phyloP scores from a whole-genome alignment of 2,797 vertebrate genomes.

The Loris lydekkerianus region DNA sequence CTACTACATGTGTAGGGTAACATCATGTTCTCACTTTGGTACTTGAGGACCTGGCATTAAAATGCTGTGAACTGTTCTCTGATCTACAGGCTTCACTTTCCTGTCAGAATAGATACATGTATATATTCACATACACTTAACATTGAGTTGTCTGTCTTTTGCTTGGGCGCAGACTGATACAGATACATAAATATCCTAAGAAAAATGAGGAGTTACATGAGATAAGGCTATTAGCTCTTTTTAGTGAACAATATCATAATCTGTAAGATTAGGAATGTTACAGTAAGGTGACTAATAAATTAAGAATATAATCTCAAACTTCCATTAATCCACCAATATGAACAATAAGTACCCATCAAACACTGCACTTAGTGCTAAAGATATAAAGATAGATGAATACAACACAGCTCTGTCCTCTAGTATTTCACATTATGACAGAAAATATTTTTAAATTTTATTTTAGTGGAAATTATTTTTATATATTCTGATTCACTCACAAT shows the following conservation, averaged over 20 bases:
- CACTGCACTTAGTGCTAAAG: background rate
- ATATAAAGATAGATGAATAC: background rate
- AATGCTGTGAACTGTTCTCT: slow-evolving; percentile 2
- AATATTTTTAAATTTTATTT: background rate
- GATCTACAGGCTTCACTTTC: background rate
- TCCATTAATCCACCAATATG: background rate
- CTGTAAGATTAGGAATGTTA: background rate
- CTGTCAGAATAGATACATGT: background rate
- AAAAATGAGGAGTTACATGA: background rate
- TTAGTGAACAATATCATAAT: background rate
- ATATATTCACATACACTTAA: background rate
- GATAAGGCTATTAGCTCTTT: background rate
- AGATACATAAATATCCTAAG: background rate
- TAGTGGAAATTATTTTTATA: background rate
- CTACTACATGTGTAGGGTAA: background rate
- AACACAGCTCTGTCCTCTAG: background rate
- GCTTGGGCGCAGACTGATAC: background rate
- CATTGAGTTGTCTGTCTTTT: background rate
- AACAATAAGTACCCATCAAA: background rate
- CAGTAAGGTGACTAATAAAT: background rate
- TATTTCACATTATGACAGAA: background rate
- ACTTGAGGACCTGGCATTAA: background rate
- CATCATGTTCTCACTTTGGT: background rate
- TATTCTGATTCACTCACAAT: background rate
- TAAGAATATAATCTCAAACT: slow-evolving; percentile 3